phyloP scores from a whole-genome alignment of 2,797 vertebrate genomes.

The Capromys pilorides region DNA sequence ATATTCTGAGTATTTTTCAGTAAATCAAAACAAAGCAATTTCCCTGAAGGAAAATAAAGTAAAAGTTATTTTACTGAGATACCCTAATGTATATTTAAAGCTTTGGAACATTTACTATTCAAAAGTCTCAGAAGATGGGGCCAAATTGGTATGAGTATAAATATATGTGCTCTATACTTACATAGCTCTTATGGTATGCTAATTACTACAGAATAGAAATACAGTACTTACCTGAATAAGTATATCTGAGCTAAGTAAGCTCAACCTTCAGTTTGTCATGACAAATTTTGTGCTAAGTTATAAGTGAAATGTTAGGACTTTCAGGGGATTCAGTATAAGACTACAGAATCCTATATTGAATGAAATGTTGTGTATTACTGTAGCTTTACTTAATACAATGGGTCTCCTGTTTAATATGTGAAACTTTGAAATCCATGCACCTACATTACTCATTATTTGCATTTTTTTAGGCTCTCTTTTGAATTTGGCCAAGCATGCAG shows the following conservation, averaged over 20 bases:
- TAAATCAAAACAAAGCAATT: neutral
- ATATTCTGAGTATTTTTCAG: neutral
- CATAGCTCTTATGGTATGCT: neutral
- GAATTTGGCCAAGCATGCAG: constrained; percentile 98
- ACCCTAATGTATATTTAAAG: neutral
- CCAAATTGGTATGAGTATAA: neutral
- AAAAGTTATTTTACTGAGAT: neutral
- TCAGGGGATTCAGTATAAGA: neutral
- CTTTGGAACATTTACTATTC: neutral
- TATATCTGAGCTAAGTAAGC: neutral
- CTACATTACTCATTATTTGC: neutral
- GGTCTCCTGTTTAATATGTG: neutral
- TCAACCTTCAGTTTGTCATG: neutral
- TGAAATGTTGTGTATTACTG: neutral
- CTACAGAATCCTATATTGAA: neutral
- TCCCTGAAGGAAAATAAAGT: neutral
- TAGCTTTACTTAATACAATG: neutral
- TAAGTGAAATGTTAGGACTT: neutral
- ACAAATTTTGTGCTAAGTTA: neutral
- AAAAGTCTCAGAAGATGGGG: neutral
- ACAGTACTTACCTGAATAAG: neutral
- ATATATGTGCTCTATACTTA: neutral
- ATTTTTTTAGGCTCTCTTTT: constrained; percentile 92
- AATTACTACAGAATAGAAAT: neutral
- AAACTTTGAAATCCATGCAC: neutral